Conservation (phyloP, 2,888 invertebrate species). For the Andrena bucephala region DNA sequence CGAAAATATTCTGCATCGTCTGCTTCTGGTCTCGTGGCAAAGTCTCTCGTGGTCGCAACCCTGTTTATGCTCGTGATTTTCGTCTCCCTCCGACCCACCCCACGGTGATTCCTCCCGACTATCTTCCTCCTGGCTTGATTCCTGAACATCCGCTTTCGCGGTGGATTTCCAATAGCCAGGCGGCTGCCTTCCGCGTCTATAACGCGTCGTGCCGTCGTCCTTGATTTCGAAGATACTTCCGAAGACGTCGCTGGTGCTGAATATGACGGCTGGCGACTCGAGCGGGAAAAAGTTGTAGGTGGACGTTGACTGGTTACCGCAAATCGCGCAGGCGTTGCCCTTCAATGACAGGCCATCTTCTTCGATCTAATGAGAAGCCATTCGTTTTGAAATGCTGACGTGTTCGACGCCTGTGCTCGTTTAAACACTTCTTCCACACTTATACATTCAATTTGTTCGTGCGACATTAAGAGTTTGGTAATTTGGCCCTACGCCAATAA, state of each 20-base stretch:
- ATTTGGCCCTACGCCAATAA: no score
- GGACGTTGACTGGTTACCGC: slow-evolving; percentile 61
- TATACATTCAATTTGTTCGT: no score
- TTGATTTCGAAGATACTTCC: slow-evolving; percentile 71
- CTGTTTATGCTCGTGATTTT: not conserved
- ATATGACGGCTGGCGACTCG: slow-evolving; percentile 48
- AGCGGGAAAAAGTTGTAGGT: slow-evolving; percentile 43
- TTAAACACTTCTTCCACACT: not conserved
- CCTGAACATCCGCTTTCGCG: not conserved
- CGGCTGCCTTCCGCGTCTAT: slow-evolving; percentile 28
- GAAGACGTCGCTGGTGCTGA: slow-evolving; percentile 67
- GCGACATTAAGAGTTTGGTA: no score
- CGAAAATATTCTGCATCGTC: slow-evolving; percentile 76
- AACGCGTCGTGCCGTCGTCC: slow-evolving; percentile 64
- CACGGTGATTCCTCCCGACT: not conserved
- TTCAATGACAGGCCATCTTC: slow-evolving; percentile 46
- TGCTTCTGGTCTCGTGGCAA: not conserved
- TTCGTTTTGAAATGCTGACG: not conserved
- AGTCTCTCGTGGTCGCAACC: slow-evolving; percentile 32
- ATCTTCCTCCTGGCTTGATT: not conserved
- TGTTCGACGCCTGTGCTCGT: not conserved
- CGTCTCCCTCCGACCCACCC: not conserved
- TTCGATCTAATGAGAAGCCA: slow-evolving; percentile 38
- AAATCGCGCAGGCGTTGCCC: slow-evolving; percentile 60
- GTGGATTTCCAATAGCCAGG: not conserved